These are phyloP conservation scores for Channa maculata DNA, from an alignment of 2,113 vertebrate genomes.

Conservation along the genomic window DNA sequence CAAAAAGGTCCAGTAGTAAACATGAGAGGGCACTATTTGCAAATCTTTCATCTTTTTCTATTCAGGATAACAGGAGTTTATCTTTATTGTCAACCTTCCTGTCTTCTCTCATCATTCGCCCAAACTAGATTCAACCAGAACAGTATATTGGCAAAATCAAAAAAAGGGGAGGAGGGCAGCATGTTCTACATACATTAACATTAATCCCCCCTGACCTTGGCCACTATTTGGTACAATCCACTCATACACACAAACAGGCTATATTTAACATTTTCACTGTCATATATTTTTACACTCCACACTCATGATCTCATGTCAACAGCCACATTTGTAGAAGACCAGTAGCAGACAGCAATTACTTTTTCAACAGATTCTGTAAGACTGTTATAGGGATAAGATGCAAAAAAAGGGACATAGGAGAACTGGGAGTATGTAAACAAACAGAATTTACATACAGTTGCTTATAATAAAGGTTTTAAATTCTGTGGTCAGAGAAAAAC, in stretches of 20 bases:
- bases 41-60: constrained; percentile 27
- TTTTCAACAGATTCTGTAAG: neutral
- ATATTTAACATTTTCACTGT: constrained; percentile 37
- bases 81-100: constrained; percentile 4
- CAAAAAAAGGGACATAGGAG: constrained; percentile 7
- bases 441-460: constrained; percentile 15
- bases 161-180: neutral
- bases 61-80: constrained; percentile 17
- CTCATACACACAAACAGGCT: constrained; percentile 37
- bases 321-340: constrained; percentile 5
- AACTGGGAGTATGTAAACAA: constrained; percentile 19
- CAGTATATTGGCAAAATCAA: neutral
- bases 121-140: constrained; percentile 12
- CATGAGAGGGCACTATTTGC: constrained; percentile 63
- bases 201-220: constrained; percentile 36
- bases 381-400: neutral
- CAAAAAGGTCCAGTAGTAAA: constrained; percentile 61
- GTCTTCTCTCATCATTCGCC: neutral
- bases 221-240: constrained; percentile 63
- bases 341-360: constrained; percentile 14
- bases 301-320: constrained; percentile 1
- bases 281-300: constrained; percentile 5
- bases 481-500: neutral
- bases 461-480: constrained; percentile 13
- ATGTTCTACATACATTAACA: constrained; percentile 37